phyloP scores from a whole-genome alignment of 2,113 vertebrate genomes.

The Gymnorhina tibicen region DNA sequence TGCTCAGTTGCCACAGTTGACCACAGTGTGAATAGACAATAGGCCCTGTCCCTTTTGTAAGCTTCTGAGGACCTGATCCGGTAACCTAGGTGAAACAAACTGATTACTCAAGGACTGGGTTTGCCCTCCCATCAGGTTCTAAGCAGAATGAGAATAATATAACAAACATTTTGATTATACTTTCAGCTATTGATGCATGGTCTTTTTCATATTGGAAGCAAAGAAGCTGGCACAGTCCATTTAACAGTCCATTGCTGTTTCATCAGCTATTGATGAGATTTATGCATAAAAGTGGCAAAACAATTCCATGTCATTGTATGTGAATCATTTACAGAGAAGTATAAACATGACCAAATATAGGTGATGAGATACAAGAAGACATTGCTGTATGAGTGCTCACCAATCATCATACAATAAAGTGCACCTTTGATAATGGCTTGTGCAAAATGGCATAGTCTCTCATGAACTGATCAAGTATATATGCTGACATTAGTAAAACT shows the following conservation, averaged over 20 bases:
- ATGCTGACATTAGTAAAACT: not conserved
- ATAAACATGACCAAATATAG: not conserved
- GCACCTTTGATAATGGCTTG: not conserved
- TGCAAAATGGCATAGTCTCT: constrained; percentile 11
- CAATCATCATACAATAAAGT: not conserved
- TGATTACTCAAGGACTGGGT: not conserved
- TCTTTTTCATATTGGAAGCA: not conserved
- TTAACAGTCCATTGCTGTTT: not conserved
- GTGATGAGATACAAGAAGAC: not conserved
- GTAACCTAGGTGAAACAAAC: not conserved
- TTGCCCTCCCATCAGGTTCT: not conserved
- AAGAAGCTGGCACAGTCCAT: not conserved
- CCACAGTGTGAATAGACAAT: not conserved
- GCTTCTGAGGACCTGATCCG: not conserved
- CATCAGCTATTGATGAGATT: not conserved
- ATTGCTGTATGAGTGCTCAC: not conserved
- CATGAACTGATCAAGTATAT: not conserved
- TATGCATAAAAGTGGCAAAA: not conserved
- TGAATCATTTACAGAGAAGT: not conserved
- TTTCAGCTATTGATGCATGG: not conserved
- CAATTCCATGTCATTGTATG: not conserved
- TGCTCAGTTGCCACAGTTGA: not conserved
- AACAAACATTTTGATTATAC: not conserved
- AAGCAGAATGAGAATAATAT: not conserved
- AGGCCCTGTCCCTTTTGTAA: not conserved